These are phyloP conservation scores for Pinna nobilis DNA, from an alignment of 1,140 invertebrate species.

Conservation along the genomic window DNA sequence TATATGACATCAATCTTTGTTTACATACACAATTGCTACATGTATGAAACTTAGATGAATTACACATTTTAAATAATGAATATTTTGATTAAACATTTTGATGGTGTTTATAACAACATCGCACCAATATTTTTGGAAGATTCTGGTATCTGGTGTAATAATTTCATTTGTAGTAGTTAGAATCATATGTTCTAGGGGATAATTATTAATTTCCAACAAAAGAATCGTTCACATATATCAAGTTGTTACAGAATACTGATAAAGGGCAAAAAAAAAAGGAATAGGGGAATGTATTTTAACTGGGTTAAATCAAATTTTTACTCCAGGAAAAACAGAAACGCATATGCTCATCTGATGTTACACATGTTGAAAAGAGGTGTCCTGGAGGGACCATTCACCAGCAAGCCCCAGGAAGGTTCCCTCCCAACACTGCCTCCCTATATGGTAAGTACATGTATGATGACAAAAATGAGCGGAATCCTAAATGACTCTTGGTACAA, in stretches of 20 bases:
- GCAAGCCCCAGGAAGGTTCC: constrained; percentile 67
- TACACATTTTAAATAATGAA: no score
- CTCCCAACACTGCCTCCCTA: constrained; percentile 67
- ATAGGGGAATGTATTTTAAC: not conserved
- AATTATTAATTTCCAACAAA: not conserved
- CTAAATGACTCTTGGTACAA: no score
- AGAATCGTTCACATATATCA: not conserved
- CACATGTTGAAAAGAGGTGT: constrained; percentile 71
- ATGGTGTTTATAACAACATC: no score
- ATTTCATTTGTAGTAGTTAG: no score
- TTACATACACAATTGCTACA: no score
- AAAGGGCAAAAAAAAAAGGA: not conserved
- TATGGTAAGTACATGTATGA: constrained; percentile 56
- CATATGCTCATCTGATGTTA: constrained; percentile 69
- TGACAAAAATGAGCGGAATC: not conserved
- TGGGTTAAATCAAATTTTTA: not conserved
- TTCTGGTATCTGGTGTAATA: no score
- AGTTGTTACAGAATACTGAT: not conserved
- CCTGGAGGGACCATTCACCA: constrained; percentile 68
- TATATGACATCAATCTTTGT: no score
- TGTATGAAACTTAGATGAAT: no score
- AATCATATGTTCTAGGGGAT: not conserved
- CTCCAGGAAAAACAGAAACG: constrained; percentile 70
- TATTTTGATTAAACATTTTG: no score
- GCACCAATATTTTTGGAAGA: no score